These are phyloP conservation scores for Eulemur rubriventer DNA, from an alignment of 2,797 vertebrate species.

Conservation along the genomic window DNA sequence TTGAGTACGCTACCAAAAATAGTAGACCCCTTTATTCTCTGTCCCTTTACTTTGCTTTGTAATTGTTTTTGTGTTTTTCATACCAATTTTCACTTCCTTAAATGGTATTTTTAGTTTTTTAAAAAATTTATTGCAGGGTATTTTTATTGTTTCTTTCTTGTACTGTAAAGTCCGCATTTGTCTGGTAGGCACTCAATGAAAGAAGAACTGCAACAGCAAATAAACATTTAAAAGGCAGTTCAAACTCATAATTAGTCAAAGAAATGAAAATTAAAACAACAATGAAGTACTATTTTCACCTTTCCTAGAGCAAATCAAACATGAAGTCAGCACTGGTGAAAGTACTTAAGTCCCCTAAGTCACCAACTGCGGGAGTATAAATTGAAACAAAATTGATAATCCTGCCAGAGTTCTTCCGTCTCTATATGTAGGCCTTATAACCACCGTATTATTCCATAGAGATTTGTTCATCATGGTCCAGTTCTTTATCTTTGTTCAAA, in stretches of 20 bases:
- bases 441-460: neutral
- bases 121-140: neutral
- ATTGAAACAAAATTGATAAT: neutral
- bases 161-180: neutral
- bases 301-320: neutral
- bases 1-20: neutral
- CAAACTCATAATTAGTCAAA: neutral
- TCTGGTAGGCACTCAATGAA: neutral
- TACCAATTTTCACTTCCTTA: neutral
- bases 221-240: neutral
- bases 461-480: neutral
- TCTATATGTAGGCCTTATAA: neutral
- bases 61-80: neutral
- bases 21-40: neutral
- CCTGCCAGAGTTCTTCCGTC: neutral
- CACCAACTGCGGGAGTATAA: neutral
- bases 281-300: neutral
- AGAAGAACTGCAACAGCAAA: neutral
- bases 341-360: neutral
- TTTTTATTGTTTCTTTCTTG: constrained; percentile 1
- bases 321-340: neutral
- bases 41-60: neutral
- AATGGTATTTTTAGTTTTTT: neutral
- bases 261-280: constrained; percentile 23
- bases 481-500: neutral